These are phyloP conservation scores for Gallinago paraguaiae DNA, from an alignment of 2,113 vertebrate genomes.

Conservation along the genomic window DNA sequence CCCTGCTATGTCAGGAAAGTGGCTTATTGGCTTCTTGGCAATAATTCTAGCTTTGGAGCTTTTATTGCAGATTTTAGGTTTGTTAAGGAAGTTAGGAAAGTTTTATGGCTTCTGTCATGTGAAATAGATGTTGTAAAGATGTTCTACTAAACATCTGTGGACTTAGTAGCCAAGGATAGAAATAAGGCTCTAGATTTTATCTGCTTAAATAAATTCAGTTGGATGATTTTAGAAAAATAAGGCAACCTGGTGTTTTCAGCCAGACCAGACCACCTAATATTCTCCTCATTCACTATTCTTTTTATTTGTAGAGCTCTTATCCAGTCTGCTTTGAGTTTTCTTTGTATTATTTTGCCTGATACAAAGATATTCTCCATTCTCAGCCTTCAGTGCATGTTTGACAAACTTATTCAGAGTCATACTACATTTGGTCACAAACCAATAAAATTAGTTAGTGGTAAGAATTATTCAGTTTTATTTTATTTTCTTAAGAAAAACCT, in stretches of 20 bases:
- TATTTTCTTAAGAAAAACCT: not conserved
- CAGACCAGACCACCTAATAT: not conserved
- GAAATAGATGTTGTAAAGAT: not conserved
- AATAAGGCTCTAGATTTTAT: not conserved
- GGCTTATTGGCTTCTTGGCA: not conserved
- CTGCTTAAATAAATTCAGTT: not conserved
- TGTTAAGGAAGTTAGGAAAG: not conserved
- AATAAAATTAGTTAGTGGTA: not conserved
- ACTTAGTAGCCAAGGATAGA: not conserved
- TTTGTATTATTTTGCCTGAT: not conserved
- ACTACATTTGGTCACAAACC: not conserved
- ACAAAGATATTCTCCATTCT: conserved; percentile 1
- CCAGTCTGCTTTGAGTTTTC: not conserved
- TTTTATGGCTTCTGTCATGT: conserved; percentile 22
- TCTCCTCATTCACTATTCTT: not conserved
- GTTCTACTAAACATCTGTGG: not conserved
- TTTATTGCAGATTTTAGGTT: conserved; percentile 9
- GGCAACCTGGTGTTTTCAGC: not conserved
- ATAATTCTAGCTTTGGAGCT: not conserved
- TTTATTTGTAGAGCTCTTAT: not conserved
- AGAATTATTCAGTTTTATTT: not conserved
- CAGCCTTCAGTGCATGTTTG: not conserved
- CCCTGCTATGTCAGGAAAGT: not conserved
- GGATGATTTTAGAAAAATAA: not conserved
- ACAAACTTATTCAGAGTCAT: conserved; percentile 13